Evolutionary conservation across 1,140 invertebrate genomes (phyloP), one percentile per base, ranked within the genome.

Genomic region (Papilio glaucus): DNA sequence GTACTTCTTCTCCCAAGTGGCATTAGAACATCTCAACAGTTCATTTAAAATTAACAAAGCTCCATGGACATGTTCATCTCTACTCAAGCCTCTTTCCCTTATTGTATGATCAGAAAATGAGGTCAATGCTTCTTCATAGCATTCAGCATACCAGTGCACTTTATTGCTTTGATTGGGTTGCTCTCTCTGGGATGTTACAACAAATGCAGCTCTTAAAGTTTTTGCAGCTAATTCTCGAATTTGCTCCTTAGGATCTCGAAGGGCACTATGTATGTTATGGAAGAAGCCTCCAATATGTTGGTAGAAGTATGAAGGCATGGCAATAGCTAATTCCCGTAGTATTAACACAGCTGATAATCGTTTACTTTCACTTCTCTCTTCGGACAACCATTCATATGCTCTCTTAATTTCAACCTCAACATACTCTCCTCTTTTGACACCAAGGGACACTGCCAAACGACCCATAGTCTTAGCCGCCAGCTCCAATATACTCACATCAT

Each of bases 281-380:
- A 99, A 99, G 90, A 99, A 99, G 60, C 96, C 96, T 41, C 97
- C 97, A 0, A 99, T 97, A 94, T 99, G 98, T 93, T 99, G 98
- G 89, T 98, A 99, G 90, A 99, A 99, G 91, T 98, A 99, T 26
- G 98, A 99, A 2, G 98, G 98, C 92, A 98, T 98, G 15, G 97
- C 97, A n/a, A 98, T 96, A 1, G 99, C 99, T 8, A 99, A 93
- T 93, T 99, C 99, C 83, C 97, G 96, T 12, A 99, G 88, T 26
- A 99, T 97, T 21, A 99, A 94, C 6, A 99, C 98, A 2, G 98
- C 98, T 3, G 98, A 98, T 82, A 98, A 96, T 76, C 98, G 94
- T 88, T 97, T 97, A 0, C 96, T 94, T 93, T 99, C 98, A 90
- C 98, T 95, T 81, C 98, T 94, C 78, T 99, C 98, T 33, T 96